A percentile compares a stretch with the other conserved stretches of the same genome.
Evolutionary conservation across 2,113 vertebrate genomes (phyloP).

Genomic region (Patagioenas fasciata): DNA sequence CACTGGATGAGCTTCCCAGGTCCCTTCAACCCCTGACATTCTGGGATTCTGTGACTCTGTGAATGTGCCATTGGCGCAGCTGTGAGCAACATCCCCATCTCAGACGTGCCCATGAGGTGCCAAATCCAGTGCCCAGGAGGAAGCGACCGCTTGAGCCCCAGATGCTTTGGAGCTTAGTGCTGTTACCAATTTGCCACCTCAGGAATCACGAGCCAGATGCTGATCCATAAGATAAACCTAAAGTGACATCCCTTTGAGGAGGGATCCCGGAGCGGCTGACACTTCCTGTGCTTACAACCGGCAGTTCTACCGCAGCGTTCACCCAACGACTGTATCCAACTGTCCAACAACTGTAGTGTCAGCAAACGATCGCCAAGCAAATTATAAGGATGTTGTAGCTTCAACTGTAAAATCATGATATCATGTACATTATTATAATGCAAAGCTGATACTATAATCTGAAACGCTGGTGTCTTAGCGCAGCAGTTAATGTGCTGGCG

Average conservation of each 20-base stretch:
- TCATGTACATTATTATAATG: background rate
- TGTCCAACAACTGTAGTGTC: background rate
- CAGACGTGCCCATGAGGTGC: background rate
- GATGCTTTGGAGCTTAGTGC: background rate
- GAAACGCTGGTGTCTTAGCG: background rate
- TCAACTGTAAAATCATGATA: background rate
- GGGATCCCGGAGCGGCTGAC: background rate
- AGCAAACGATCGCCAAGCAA: background rate
- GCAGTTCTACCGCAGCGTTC: background rate
- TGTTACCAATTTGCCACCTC: background rate
- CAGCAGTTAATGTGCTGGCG: background rate
- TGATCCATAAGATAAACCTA: background rate
- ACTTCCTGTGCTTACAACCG: background rate
- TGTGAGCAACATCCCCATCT: background rate
- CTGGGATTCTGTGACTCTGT: no score
- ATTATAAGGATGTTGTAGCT: background rate
- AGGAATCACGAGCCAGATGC: background rate
- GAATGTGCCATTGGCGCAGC: background rate
- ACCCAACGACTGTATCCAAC: background rate
- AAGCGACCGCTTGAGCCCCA: background rate
- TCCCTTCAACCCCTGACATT: no score
- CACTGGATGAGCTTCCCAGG: no score
- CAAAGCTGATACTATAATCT: background rate
- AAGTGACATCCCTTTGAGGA: background rate
- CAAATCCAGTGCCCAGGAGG: background rate